Percentiles rank a stretch among this genome's conserved stretches.
These are phyloP conservation scores for Desmophyllum pertusum DNA, from an alignment of 92 coral and sea anemone genomes.

Conservation along the genomic window DNA sequence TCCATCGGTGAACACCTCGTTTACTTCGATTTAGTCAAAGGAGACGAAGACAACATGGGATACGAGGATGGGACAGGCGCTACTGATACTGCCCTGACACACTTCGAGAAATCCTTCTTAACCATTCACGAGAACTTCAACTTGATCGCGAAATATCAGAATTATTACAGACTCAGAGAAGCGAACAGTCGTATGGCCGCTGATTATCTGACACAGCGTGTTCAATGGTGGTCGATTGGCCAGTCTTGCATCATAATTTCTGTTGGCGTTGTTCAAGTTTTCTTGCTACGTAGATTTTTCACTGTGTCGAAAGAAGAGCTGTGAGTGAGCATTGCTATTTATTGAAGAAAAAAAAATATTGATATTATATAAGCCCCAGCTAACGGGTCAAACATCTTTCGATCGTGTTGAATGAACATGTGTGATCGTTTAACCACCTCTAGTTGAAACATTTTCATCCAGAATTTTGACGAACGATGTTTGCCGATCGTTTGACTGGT, in stretches of 20 bases:
- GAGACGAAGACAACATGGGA: constrained; percentile 65
- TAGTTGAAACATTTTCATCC: no score
- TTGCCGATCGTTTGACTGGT: no score
- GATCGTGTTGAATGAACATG: no score
- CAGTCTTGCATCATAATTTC: constrained; percentile 79
- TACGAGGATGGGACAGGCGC: constrained; percentile 50
- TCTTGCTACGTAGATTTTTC: constrained; percentile 84
- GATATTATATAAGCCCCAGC: no score
- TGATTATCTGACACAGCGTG: constrained; percentile 71
- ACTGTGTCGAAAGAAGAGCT: constrained; percentile 83
- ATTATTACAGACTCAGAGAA: constrained; percentile 91
- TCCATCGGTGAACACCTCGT: constrained; percentile 93
- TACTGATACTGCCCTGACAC: constrained; percentile 83
- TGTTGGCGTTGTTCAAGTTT: constrained; percentile 85
- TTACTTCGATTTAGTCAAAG: constrained; percentile 91
- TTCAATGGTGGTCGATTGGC: constrained; percentile 97
- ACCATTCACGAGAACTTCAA: constrained; percentile 88
- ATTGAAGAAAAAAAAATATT: no score
- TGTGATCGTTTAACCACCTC: no score
- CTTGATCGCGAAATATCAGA: constrained; percentile 90
- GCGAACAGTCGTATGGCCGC: constrained; percentile 97
- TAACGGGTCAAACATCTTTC: no score
- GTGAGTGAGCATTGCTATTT: neutral
- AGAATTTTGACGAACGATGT: no score
- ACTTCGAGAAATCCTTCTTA: constrained; percentile 80